Base-by-base conservation (phyloP, 2,113 vertebrate species). In the Toxostoma redivivum region DNA sequence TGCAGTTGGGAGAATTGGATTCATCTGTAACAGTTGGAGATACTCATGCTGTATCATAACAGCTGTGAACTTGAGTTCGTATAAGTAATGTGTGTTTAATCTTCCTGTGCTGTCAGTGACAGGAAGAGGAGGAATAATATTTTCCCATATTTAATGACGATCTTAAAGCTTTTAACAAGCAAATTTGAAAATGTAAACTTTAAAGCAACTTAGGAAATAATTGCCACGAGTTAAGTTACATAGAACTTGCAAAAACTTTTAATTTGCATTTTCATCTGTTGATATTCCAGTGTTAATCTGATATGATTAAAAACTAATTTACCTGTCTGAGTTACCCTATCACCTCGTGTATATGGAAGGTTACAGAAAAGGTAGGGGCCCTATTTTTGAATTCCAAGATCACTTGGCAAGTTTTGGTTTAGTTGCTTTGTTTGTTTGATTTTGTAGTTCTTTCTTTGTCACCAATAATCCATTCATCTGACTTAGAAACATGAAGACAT, bases 61-160 rank as follows among this genome's bases (percentile, higher is more conserved):
- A 96, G 90, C 93, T 96, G 85, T 88, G 79, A 93, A 88, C 82
- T 93, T 83, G 86, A 81, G 95, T 90, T 95, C 95, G 60, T 73
- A 3, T 19, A 57, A 94, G 72, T 94, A 92, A 66, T 67, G 31
- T 73, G 67, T 84, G 60, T 82, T 94, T 96, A 86, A 81, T 94
- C 76, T 92, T 93, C 44, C 31, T 83, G 5, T 61, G 45, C 80
- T 92, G 88, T 81, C 79, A 81, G 72, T 71, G 56, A 54, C 94
- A 94, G 94, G 88, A 92, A 92, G 82, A 96, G 82, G 37, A 93
- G 61, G 60, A 86, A 56, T 54, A 58, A 3, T 77, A 81, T 78
- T 80, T 88, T 42, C 47, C 66, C 27, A 3, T 92, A 73, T 77
- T 90, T 92, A 66, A 86, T 83, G 47, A 44, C 62, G 42, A 51